These are phyloP conservation scores for Felis chaus DNA, from an alignment of 2,113 vertebrate genomes.

Conservation along the genomic window DNA sequence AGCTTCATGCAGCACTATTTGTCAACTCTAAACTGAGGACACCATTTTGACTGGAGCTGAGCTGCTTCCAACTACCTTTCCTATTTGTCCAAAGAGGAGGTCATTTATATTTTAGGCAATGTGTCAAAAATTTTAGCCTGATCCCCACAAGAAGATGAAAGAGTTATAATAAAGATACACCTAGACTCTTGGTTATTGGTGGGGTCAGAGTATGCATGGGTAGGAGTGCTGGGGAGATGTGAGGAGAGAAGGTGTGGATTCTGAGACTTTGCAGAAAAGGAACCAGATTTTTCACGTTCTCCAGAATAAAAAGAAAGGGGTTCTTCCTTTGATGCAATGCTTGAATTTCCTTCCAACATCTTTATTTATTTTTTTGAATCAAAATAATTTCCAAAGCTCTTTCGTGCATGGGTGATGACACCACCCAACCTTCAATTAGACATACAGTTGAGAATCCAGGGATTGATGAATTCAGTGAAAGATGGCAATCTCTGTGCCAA, in stretches of 20 bases:
- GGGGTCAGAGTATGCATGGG: neutral
- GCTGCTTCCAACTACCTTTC: constrained; percentile 82
- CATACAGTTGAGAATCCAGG: neutral
- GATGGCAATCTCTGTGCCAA: constrained; percentile 8
- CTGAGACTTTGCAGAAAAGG: constrained; percentile 26
- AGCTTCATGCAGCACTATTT: constrained; percentile 91
- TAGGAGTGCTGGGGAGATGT: neutral
- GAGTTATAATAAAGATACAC: constrained; percentile 83
- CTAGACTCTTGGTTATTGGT: constrained; percentile 73
- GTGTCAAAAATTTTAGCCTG: constrained; percentile 91
- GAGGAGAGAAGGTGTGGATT: neutral
- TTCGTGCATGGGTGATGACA: neutral
- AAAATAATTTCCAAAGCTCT: constrained; percentile 38
- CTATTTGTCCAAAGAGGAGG: constrained; percentile 89
- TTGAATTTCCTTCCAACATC: neutral
- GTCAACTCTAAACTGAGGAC: constrained; percentile 89
- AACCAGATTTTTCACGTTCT: constrained; percentile 22
- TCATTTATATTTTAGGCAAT: constrained; percentile 91
- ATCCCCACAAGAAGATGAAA: constrained; percentile 85
- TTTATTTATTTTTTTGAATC: neutral
- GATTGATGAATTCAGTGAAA: neutral
- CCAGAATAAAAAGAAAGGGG: neutral
- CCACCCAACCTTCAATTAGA: constrained; percentile 2
- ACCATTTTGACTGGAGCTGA: constrained; percentile 76
- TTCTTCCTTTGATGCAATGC: neutral